These are phyloP conservation scores for Stegastes partitus DNA, from an alignment of 2,113 vertebrate genomes.

Conservation along the genomic window DNA sequence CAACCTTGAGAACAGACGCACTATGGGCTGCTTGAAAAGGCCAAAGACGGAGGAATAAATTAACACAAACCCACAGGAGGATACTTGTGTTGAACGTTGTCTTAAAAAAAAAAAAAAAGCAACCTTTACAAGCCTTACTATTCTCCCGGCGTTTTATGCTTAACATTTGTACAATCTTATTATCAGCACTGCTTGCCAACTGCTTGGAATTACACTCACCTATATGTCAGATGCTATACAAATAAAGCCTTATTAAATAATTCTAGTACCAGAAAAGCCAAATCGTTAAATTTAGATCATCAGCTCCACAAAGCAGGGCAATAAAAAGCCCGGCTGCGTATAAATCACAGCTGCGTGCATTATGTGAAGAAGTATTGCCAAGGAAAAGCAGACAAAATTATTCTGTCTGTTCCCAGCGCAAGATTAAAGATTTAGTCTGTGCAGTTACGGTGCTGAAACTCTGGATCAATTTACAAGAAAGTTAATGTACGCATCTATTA, in stretches of 20 bases:
- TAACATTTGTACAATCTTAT: no score
- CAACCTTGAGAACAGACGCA: not conserved
- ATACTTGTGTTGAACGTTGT: not conserved
- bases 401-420: slow-evolving; percentile 13
- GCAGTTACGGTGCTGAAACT: slow-evolving; percentile 10
- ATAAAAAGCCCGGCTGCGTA: not conserved
- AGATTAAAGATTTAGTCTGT: slow-evolving; percentile 31
- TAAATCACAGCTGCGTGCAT: slow-evolving; percentile 16
- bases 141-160: no score
- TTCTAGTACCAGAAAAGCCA: not conserved
- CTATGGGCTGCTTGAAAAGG: not conserved
- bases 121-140: no score
- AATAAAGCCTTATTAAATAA: not conserved
- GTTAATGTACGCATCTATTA: not conserved
- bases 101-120: no score
- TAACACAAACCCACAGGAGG: not conserved
- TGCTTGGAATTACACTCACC: not conserved
- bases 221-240: not conserved
- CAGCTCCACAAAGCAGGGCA: not conserved
- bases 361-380: not conserved
- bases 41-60: not conserved
- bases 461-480: slow-evolving; percentile 11
- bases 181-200: no score
- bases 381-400: slow-evolving; percentile 2
- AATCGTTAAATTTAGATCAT: not conserved